These are phyloP conservation scores for Lampris incognitus DNA, from an alignment of 2,113 vertebrate species.

Conservation along the genomic window DNA sequence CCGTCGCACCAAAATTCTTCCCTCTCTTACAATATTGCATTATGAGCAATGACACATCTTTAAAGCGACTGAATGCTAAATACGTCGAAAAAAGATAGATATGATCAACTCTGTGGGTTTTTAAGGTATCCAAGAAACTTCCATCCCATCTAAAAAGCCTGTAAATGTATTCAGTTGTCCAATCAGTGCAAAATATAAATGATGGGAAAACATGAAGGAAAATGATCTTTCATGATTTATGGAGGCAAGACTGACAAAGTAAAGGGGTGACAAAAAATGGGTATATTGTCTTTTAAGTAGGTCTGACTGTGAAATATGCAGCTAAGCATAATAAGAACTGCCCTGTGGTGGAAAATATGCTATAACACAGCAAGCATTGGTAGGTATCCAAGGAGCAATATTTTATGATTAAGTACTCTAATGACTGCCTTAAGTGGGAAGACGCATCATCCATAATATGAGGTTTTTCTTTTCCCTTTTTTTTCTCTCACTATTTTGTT, in stretches of 20 bases:
- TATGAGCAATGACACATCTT: background rate
- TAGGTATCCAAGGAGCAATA: conserved; percentile 46
- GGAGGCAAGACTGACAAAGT: conserved; percentile 28
- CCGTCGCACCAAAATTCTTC: conserved; percentile 2
- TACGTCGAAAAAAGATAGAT: background rate
- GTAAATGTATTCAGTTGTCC: background rate
- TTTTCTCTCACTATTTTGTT: conserved; percentile 20
- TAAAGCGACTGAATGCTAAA: background rate
- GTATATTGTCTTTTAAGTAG: conserved; percentile 36
- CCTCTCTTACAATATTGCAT: background rate
- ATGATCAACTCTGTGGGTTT: background rate
- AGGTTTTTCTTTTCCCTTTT: conserved; percentile 10
- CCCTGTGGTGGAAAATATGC: conserved; percentile 18
- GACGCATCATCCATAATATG: conserved; percentile 51
- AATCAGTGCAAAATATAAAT: conserved; percentile 20
- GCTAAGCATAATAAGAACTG: background rate
- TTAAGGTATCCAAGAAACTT: background rate
- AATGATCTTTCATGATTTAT: too few species aligned
- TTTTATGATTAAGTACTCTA: conserved; percentile 64
- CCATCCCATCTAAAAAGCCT: background rate
- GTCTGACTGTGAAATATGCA: conserved; percentile 48
- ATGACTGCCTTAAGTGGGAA: conserved; percentile 53
- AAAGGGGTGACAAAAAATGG: conserved; percentile 12
- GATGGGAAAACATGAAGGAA: too few species aligned
- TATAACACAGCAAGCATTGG: conserved; percentile 28